Conservation (phyloP, 2,113 vertebrate species). For the Procavia capensis region DNA sequence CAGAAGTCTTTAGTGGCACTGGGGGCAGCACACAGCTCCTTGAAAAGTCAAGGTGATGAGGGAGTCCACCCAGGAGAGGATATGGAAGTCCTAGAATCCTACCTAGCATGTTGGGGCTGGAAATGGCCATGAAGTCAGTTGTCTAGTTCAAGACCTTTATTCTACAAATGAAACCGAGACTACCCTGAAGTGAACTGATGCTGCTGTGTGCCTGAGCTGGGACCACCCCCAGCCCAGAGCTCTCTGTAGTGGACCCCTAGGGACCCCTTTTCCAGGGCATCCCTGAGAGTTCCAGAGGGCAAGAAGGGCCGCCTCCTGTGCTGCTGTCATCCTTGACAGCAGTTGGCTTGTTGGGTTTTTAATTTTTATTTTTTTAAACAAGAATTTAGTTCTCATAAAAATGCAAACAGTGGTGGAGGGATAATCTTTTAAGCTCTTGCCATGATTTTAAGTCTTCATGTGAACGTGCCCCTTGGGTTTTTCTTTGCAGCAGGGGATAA, state of each 20-base stretch:
- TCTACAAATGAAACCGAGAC: slow-evolving; percentile 36
- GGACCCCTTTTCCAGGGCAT: background rate
- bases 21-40: background rate
- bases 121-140: background rate
- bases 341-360: background rate
- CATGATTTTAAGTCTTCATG: background rate
- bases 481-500: slow-evolving; percentile 28
- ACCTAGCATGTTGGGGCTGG: background rate
- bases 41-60: background rate
- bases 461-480: background rate
- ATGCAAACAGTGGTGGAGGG: background rate
- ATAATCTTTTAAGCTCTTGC: background rate
- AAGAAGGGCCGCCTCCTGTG: background rate
- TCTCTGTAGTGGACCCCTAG: background rate
- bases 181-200: too few species aligned
- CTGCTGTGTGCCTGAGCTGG: background rate
- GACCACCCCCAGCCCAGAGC: background rate
- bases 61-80: background rate
- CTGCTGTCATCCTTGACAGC: background rate
- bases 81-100: background rate
- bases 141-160: background rate
- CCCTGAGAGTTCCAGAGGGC: background rate
- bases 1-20: background rate
- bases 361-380: background rate
- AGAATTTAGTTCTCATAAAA: slow-evolving; percentile 36